These are phyloP conservation scores for Cylindroiulus punctatus DNA, from an alignment of 2,888 invertebrate species.

Conservation along the genomic window DNA sequence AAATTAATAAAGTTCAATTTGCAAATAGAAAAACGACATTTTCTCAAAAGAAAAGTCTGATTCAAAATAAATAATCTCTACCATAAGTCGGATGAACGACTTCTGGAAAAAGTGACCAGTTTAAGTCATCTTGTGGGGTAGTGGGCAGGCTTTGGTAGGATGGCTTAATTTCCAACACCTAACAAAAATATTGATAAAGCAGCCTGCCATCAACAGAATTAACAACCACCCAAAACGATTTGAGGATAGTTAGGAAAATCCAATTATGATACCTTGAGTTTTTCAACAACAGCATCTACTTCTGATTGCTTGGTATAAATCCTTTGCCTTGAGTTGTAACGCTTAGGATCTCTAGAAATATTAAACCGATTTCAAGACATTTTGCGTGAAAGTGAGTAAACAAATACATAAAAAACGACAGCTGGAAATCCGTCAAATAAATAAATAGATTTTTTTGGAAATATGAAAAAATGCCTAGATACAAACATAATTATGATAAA, in stretches of 20 bases:
- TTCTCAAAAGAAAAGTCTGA: no score
- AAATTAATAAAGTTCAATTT: no score
- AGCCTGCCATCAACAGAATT: neutral
- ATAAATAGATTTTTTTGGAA: no score
- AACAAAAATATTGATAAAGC: neutral
- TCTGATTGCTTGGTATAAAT: slow-evolving; percentile 81
- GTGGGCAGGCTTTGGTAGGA: neutral
- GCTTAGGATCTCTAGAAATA: slow-evolving; percentile 4
- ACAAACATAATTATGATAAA: no score
- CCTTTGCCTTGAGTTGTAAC: slow-evolving; percentile 75
- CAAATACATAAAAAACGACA: no score
- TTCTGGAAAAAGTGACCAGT: slow-evolving; percentile 79
- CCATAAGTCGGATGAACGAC: slow-evolving; percentile 82
- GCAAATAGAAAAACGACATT: no score
- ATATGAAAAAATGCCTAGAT: no score
- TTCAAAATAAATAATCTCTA: slow-evolving; percentile 18
- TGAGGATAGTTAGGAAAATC: neutral
- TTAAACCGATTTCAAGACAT: no score
- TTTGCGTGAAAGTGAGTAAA: no score
- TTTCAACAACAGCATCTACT: slow-evolving; percentile 69
- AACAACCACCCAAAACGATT: neutral
- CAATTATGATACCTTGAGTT: slow-evolving; percentile 62
- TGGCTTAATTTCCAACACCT: neutral
- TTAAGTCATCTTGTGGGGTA: slow-evolving; percentile 60
- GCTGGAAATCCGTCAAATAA: no score